These are phyloP conservation scores for Metalampra italica DNA, from an alignment of 2,888 invertebrate species.

Conservation along the genomic window DNA sequence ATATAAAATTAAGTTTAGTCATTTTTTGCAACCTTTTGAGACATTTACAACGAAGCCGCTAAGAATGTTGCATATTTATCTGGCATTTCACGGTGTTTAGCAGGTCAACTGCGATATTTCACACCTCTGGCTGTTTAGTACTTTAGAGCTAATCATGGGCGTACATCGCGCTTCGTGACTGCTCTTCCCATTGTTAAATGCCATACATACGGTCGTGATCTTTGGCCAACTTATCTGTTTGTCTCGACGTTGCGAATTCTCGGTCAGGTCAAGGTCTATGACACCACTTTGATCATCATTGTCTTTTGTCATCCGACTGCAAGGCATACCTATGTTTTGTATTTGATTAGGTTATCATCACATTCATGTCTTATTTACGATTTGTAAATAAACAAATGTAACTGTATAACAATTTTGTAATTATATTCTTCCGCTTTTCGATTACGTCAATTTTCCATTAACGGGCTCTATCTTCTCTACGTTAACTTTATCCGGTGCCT, in stretches of 20 bases:
- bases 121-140: conserved; percentile 27
- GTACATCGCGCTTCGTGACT: conserved; percentile 29
- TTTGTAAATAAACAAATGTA: too few species aligned
- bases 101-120: conserved; percentile 35
- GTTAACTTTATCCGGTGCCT: too few species aligned
- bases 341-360: too few species aligned
- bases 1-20: not conserved
- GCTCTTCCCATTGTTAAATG: conserved; percentile 22
- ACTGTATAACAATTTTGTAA: too few species aligned
- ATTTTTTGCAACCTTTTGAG: not conserved
- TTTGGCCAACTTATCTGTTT: not conserved
- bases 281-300: not conserved
- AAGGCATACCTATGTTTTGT: too few species aligned
- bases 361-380: too few species aligned
- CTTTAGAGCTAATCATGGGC: conserved; percentile 18
- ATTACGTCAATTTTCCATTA: too few species aligned
- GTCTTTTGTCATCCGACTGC: not conserved
- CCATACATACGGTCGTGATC: conserved; percentile 14
- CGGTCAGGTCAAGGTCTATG: too few species aligned
- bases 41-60: not conserved
- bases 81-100: conserved; percentile 45
- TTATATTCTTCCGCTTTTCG: too few species aligned
- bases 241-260: not conserved
- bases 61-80: conserved; percentile 12
- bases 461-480: too few species aligned